Percentiles rank a stretch among this genome's conserved stretches.
These are phyloP conservation scores for Dendrolimus pini DNA, from an alignment of 2,888 invertebrate genomes.

Conservation along the genomic window DNA sequence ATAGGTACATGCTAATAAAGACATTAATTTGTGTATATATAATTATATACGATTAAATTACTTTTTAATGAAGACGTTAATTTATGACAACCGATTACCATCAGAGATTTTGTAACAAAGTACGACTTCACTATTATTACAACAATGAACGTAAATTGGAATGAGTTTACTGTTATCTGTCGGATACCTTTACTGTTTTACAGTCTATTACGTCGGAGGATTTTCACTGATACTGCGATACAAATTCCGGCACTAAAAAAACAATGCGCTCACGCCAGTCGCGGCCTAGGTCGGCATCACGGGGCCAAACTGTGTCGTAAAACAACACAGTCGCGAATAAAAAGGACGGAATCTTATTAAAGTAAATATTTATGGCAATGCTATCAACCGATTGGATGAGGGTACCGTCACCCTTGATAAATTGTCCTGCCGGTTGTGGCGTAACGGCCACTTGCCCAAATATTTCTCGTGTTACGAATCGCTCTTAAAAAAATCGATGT, in stretches of 20 bases:
- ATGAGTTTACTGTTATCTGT: constrained; percentile 8
- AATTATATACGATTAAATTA: too few relatives aligned
- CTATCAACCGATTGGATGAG: constrained; percentile 73
- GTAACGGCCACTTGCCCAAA: constrained; percentile 55
- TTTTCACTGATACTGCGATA: constrained; percentile 40
- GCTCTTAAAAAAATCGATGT: constrained; percentile 53
- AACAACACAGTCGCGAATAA: constrained; percentile 63
- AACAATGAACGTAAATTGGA: constrained; percentile 1
- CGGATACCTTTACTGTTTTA: constrained; percentile 19
- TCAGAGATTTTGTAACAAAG: neutral
- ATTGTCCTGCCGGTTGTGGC: constrained; percentile 63
- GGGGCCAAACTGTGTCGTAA: constrained; percentile 63
- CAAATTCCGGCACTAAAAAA: constrained; percentile 47
- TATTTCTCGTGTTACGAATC: constrained; percentile 58
- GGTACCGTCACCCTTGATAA: constrained; percentile 68
- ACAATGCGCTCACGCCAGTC: constrained; percentile 52
- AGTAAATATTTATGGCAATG: constrained; percentile 75
- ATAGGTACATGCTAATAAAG: too few relatives aligned
- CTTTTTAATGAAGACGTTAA: too few relatives aligned
- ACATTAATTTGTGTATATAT: too few relatives aligned
- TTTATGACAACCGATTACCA: too few relatives aligned
- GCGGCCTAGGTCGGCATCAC: constrained; percentile 51
- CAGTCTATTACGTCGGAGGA: constrained; percentile 27
- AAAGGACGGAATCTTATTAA: constrained; percentile 74
- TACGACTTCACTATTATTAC: neutral